These are phyloP conservation scores for Pluvialis apricaria DNA, from an alignment of 2,113 vertebrate genomes.

Conservation along the genomic window DNA sequence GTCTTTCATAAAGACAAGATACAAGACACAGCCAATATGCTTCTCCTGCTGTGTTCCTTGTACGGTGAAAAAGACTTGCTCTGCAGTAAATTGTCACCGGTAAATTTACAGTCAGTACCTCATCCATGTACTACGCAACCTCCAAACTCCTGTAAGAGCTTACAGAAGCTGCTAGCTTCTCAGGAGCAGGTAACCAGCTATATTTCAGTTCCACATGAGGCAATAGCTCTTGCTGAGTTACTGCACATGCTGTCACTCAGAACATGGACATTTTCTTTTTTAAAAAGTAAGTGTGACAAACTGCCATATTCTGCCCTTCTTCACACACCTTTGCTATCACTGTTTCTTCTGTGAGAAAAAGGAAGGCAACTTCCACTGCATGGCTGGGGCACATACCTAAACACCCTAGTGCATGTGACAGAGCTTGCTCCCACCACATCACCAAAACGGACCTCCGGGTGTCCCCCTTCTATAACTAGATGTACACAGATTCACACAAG, in stretches of 20 bases:
- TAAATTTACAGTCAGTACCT: conserved; percentile 7
- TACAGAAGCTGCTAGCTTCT: background rate
- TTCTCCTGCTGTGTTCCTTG: background rate
- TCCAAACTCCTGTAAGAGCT: background rate
- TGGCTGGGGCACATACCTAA: background rate
- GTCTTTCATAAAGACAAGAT: background rate
- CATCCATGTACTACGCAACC: background rate
- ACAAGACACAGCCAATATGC: background rate
- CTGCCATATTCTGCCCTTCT: background rate
- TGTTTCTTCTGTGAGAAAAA: background rate
- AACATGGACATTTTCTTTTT: background rate
- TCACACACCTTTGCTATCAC: background rate
- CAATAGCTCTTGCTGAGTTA: background rate
- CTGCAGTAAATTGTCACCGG: background rate
- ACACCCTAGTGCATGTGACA: background rate
- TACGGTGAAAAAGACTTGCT: background rate
- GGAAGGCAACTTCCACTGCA: background rate
- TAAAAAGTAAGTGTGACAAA: background rate
- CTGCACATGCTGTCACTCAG: background rate
- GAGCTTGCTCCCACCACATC: background rate
- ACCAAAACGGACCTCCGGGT: background rate
- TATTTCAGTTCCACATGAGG: background rate
- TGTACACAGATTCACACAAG: background rate
- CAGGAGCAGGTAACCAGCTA: background rate
- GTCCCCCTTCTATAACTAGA: background rate